phyloP scores from a whole-genome alignment of 2,888 invertebrate genomes.

The Epistrophe grossulariae region DNA sequence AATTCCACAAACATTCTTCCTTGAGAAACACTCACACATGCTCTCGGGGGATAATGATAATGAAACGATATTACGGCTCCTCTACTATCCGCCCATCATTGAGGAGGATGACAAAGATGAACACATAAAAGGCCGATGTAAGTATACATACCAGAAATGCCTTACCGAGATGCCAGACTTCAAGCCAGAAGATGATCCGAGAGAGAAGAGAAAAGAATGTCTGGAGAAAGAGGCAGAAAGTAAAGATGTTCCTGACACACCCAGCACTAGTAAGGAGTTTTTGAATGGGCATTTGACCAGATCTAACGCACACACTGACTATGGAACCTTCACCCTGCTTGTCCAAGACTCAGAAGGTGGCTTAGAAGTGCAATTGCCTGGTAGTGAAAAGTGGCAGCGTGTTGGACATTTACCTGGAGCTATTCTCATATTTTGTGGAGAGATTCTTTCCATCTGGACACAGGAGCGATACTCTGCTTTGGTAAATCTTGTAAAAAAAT shows the following conservation, averaged over 20 bases:
- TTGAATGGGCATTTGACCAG: constrained; percentile 85
- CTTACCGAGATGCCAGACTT: constrained; percentile 83
- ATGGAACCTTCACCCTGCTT: constrained; percentile 90
- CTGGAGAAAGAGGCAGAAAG: constrained; percentile 78
- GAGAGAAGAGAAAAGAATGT: constrained; percentile 77
- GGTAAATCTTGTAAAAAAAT: constrained; percentile 81
- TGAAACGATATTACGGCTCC: constrained; percentile 88
- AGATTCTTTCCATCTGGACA: constrained; percentile 91
- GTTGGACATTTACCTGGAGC: constrained; percentile 91
- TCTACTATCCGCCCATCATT: constrained; percentile 89
- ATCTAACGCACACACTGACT: constrained; percentile 90
- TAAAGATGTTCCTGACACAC: constrained; percentile 67
- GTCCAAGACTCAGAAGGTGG: constrained; percentile 91
- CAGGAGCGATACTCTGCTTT: constrained; percentile 88
- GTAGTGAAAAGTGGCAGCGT: constrained; percentile 88
- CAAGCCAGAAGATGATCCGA: constrained; percentile 81
- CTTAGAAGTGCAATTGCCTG: constrained; percentile 86
- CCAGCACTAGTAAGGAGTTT: constrained; percentile 82
- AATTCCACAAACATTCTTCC: constrained; percentile 86
- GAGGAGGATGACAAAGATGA: constrained; percentile 86
- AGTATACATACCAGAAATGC: constrained; percentile 84
- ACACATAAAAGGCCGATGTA: constrained; percentile 83
- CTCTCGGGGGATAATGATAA: constrained; percentile 87
- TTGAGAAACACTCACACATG: constrained; percentile 88
- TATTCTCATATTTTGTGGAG: constrained; percentile 90